phyloP scores from a whole-genome alignment of 2,888 invertebrate genomes.

The Camponotus fellah region DNA sequence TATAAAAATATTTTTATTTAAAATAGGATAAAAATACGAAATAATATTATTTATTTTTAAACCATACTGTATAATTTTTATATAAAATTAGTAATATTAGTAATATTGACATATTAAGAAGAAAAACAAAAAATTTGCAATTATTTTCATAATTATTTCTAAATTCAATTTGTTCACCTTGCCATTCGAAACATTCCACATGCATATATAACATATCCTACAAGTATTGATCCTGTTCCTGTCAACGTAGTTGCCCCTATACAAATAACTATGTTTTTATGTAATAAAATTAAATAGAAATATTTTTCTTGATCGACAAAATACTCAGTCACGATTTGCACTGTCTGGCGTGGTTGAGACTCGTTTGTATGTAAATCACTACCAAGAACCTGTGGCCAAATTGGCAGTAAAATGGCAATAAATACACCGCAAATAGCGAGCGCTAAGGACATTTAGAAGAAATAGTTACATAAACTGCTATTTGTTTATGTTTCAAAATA shows the following conservation, averaged over 20 bases:
- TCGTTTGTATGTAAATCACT: background rate
- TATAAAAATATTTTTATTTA: no score
- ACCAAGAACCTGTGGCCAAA: background rate
- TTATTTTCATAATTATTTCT: background rate
- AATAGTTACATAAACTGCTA: background rate
- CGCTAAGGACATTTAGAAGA: constrained; percentile 1
- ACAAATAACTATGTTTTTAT: background rate
- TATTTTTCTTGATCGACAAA: constrained; percentile 7
- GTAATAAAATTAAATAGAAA: constrained; percentile 11
- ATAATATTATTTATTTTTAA: no score
- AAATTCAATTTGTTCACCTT: background rate
- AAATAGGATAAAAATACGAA: no score
- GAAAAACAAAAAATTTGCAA: background rate
- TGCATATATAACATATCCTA: background rate
- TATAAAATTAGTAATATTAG: background rate
- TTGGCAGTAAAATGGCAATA: background rate
- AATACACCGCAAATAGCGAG: background rate
- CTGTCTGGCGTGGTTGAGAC: background rate
- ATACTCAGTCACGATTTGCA: background rate
- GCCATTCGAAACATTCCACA: constrained; percentile 33
- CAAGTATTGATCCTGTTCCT: background rate
- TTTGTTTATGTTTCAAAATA: background rate
- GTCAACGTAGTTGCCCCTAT: background rate
- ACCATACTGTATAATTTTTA: background rate
- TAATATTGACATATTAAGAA: background rate